phyloP scores from a whole-genome alignment of 2,113 vertebrate species.

The Austrofundulus limnaeus region DNA sequence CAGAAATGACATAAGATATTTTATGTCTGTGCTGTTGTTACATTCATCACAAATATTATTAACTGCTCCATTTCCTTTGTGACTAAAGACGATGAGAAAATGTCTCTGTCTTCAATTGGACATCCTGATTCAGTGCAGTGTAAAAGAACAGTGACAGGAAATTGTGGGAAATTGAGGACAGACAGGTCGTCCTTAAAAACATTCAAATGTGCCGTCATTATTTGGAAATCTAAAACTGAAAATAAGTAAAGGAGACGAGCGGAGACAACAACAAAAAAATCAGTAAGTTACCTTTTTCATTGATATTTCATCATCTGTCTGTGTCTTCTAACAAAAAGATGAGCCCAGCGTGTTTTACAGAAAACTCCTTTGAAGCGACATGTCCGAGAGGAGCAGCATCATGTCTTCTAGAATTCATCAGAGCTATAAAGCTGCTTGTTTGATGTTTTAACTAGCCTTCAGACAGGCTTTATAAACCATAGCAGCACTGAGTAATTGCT shows the following conservation, averaged over 20 bases:
- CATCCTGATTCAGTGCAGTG: conserved; percentile 36
- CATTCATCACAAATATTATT: conserved; percentile 1
- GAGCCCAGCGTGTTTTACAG: conserved; percentile 8
- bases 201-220: conserved; percentile 22
- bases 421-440: conserved; percentile 21
- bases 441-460: conserved; percentile 27
- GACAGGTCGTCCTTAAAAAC: conserved; percentile 34
- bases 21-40: neutral
- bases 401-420: conserved; percentile 29
- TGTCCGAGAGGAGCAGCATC: conserved; percentile 10
- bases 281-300: conserved; percentile 5
- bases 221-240: conserved; percentile 27
- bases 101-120: neutral
- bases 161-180: no score
- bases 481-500: conserved; percentile 10
- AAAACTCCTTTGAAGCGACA: neutral
- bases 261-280: conserved; percentile 10
- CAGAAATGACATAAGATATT: conserved; percentile 52
- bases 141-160: conserved; percentile 40
- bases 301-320: conserved; percentile 31
- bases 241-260: conserved; percentile 27
- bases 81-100: neutral
- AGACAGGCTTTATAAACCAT: conserved; percentile 13
- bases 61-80: conserved; percentile 14
- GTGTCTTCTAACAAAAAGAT: conserved; percentile 25